Evolutionary conservation across 2,888 invertebrate genomes (phyloP), one percentile per base, ranked within the genome.

Genomic region (Pelosia muscerda): DNA sequence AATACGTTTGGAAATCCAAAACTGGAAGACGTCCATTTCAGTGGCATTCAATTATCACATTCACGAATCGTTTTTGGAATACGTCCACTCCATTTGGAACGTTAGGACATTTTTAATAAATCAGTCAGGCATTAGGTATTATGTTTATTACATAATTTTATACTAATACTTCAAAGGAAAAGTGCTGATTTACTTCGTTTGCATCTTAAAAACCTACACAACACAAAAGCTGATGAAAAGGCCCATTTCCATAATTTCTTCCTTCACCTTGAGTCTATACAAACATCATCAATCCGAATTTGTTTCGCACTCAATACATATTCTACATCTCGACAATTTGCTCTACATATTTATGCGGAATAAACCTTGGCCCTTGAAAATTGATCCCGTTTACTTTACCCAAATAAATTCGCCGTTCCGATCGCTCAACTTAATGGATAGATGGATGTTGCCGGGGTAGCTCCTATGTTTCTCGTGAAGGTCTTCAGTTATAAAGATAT

Each of bases 371-470:
- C 55, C 73, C 71, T 72, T 72, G 72, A 68, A 77, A 79, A 79
- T 65, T 72, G 77, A 77, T 75, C 68, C 65, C 38, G 73, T 79
- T 78, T 75, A 73, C 71, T 77, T 77, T 65, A 22, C 64, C 65
- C 61, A 75, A 75, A 78, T 77, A 78, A 75, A 79, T 79, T 64
- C 68, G 63, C 19, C 15, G 61, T 66, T 70, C 66, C 66, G 60
- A 67, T 64, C 34, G 63, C 53, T 67, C 61, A 65, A 63, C 60
- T 68, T 78, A 75, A 74, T 78, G 75, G 79, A 72, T 72, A 73
- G 72, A 38, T 49, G 69, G 75, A 75, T 76, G 68, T 15, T 61
- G 54, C 56, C 59, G 31, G 66, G 65, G 71, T 69, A 68, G 68
- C 53, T 68, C 22, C 58, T 19, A 25, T n/a, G 60, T 74, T 75